Percentiles rank a stretch among this genome's conserved stretches.
phyloP scores from a whole-genome alignment of 2,113 vertebrate genomes.

The Haplochromis vanheusdeni region DNA sequence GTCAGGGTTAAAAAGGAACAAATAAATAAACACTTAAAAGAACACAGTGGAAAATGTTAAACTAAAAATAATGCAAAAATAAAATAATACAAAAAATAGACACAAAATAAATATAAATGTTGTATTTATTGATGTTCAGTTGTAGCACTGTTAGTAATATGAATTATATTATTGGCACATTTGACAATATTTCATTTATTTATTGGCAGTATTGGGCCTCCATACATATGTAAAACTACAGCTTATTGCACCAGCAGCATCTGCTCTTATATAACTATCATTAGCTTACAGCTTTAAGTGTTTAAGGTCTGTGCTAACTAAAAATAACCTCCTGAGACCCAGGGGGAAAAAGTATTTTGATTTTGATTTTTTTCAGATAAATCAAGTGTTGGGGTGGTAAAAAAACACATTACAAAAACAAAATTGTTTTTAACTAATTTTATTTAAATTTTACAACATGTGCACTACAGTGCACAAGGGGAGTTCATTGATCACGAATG shows the following conservation, averaged over 20 bases:
- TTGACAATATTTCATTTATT: neutral
- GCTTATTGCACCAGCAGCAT: neutral
- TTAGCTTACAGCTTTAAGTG: no score
- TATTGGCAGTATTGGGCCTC: neutral
- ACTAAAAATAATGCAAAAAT: neutral
- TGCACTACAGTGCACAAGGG: no score
- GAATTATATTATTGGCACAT: neutral
- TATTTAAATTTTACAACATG: no score
- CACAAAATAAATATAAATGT: neutral
- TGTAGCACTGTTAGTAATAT: neutral
- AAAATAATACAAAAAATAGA: neutral
- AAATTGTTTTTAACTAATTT: no score
- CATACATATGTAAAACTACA: rapidly evolving
- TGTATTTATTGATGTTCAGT: neutral
- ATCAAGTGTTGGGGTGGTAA: no score
- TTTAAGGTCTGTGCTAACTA: rapidly evolving
- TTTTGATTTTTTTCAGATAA: no score
- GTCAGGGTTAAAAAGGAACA: neutral
- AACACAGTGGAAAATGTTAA: neutral
- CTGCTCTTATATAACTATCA: no score
- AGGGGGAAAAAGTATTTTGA: no score
- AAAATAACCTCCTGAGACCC: no score
- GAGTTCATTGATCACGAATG: no score
- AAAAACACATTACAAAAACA: no score
- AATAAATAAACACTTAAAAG: neutral